Conservation (phyloP, 2,113 vertebrate species). For the Apteryx mantelli region DNA sequence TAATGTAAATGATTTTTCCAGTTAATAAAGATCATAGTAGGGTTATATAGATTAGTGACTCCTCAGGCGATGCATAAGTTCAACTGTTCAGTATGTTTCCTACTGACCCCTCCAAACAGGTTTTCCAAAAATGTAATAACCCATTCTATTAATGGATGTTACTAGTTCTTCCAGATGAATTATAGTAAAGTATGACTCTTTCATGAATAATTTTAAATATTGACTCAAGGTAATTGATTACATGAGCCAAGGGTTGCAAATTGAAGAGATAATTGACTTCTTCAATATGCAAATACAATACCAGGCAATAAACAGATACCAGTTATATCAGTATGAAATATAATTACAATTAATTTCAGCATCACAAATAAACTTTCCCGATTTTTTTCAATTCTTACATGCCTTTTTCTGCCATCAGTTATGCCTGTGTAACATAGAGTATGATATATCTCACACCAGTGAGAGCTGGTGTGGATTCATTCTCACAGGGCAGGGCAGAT, state of each 20-base stretch:
- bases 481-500: neutral
- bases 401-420: neutral
- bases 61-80: neutral
- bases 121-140: slow-evolving; percentile 16
- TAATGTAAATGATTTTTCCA: neutral
- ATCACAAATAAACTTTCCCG: neutral
- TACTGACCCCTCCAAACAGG: neutral
- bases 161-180: slow-evolving; percentile 40
- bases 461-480: neutral
- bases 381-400: neutral
- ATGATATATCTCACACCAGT: neutral
- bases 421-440: neutral
- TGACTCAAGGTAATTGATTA: slow-evolving; percentile 43
- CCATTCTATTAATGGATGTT: slow-evolving; percentile 56
- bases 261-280: slow-evolving; percentile 62
- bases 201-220: slow-evolving; percentile 70
- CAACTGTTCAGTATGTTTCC: neutral
- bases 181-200: slow-evolving; percentile 55
- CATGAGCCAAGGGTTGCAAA: slow-evolving; percentile 1
- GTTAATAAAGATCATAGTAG: neutral
- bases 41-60: neutral
- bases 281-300: slow-evolving; percentile 63
- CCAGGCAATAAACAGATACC: slow-evolving; percentile 43
- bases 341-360: slow-evolving; percentile 39
- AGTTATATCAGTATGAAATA: neutral